Conservation (phyloP, 1,140 invertebrate genomes). For the Hormaphis cornu region DNA sequence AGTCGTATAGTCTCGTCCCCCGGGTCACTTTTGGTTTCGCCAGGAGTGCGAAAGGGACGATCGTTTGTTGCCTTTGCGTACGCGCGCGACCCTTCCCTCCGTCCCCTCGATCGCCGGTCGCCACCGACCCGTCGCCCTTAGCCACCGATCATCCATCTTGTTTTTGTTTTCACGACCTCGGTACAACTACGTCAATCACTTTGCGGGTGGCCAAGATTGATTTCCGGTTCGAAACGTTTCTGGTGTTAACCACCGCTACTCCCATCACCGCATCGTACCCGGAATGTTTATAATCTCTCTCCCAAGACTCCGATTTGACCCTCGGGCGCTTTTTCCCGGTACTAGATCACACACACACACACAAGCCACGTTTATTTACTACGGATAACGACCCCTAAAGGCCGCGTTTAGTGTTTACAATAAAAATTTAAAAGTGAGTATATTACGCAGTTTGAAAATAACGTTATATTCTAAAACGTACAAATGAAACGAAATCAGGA, state of each 20-base stretch:
- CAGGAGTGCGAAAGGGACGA: slow-evolving; percentile 16
- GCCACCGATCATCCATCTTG: slow-evolving; percentile 18
- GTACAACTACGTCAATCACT: slow-evolving; percentile 19
- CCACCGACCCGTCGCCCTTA: background rate
- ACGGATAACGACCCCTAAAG: no score
- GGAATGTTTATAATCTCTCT: slow-evolving; percentile 14
- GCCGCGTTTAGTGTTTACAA: no score
- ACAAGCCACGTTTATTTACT: no score
- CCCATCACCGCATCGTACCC: background rate
- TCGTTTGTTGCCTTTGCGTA: slow-evolving; percentile 25
- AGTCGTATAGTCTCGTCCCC: background rate
- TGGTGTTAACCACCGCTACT: background rate
- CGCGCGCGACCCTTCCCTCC: background rate
- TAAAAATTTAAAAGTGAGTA: no score
- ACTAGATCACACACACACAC: no score
- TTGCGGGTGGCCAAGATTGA: slow-evolving; percentile 17
- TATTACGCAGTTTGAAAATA: no score
- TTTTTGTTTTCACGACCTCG: slow-evolving; percentile 22
- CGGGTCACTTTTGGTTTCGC: slow-evolving; percentile 11
- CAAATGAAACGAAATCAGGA: no score
- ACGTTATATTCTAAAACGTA: no score
- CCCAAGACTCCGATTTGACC: background rate
- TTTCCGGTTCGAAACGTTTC: background rate
- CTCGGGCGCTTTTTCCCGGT: no score
- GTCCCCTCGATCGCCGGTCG: background rate